These are phyloP conservation scores for Adoxophyes honmai DNA, from an alignment of 1,140 invertebrate species.

Conservation along the genomic window DNA sequence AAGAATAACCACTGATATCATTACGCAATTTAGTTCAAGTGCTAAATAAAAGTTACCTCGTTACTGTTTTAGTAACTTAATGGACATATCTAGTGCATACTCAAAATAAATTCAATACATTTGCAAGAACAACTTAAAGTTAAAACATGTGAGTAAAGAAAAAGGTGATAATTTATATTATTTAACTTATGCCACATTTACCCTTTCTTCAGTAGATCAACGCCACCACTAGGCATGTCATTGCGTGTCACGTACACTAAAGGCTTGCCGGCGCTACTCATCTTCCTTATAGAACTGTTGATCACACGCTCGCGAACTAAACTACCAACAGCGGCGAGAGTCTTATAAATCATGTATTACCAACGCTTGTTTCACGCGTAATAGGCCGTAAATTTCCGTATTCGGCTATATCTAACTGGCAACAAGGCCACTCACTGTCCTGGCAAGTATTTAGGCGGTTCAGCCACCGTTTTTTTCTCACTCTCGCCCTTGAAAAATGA, in stretches of 20 bases:
- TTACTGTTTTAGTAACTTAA: too few species aligned
- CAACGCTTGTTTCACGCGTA: constrained; percentile 23
- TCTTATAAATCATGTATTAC: constrained; percentile 62
- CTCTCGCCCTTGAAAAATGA: constrained; percentile 57
- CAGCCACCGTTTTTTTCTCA: constrained; percentile 31
- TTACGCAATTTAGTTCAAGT: too few species aligned
- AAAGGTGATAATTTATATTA: too few species aligned
- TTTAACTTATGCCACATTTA: constrained; percentile 32
- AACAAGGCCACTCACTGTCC: constrained; percentile 41
- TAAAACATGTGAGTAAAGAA: too few species aligned
- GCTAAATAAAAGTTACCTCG: too few species aligned
- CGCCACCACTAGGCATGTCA: constrained; percentile 74
- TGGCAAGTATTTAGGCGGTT: constrained; percentile 62
- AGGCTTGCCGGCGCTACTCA: constrained; percentile 45
- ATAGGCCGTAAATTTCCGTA: constrained; percentile 15
- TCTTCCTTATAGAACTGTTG: constrained; percentile 39
- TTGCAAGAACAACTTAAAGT: too few species aligned
- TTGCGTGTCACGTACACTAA: constrained; percentile 73
- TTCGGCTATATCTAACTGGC: constrained; percentile 16
- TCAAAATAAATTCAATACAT: too few species aligned
- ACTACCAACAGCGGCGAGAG: constrained; percentile 26
- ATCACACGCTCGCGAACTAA: constrained; percentile 30
- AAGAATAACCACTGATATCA: too few species aligned
- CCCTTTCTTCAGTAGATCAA: constrained; percentile 72
- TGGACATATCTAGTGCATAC: too few species aligned